Base-by-base conservation (phyloP, 2,888 invertebrate genomes). In the Salpingus planirostris region DNA sequence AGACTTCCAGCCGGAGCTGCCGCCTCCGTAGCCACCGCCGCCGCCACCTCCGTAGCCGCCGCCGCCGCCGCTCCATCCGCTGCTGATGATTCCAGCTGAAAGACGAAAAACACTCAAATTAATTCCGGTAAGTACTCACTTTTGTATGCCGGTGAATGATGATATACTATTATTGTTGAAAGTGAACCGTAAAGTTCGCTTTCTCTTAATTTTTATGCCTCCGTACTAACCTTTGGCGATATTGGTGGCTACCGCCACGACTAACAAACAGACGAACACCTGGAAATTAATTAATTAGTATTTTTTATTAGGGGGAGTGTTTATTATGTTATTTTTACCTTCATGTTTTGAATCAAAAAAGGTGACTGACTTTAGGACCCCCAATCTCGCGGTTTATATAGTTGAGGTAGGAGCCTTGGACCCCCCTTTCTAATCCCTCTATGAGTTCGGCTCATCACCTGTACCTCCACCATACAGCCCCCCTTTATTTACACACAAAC, bases 251-350 rank as follows among this genome's bases (percentile, higher is more conserved):
- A 49, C 44, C 25, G 46, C 51, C 27, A 51, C 47, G 14, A 49
- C 48, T 24, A 56, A 43, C 11, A 56, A 42, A 35, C 54, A 56
- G 31, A 54, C 47, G 37, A 55, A 55, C 42, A 49, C 54, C 56
- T 56, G 35, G 36, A 53, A 47, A 27, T 26, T 31, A 27, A 38
- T 40, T 26, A 37, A 36, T 21, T 31, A 34, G 3, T 29, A 36
- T 36, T 40, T 11, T 21, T 25, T 6, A 26, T 29, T 29, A n/a
- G n/a, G n/a, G 12, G 5, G 8, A 5, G 8, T 8, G 6, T 27
- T 10, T 15, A 11, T 25, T 24, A 4, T 18, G 24, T 4, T 24
- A 24, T 11, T 28, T 22, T 14, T 38, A 41, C 41, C 41, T 41
- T 41, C 41, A 41, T 41, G 35, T 12, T 41, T 23, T 14, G 18